These are phyloP conservation scores for Physella acuta DNA, from an alignment of 1,140 invertebrate genomes.

Conservation along the genomic window DNA sequence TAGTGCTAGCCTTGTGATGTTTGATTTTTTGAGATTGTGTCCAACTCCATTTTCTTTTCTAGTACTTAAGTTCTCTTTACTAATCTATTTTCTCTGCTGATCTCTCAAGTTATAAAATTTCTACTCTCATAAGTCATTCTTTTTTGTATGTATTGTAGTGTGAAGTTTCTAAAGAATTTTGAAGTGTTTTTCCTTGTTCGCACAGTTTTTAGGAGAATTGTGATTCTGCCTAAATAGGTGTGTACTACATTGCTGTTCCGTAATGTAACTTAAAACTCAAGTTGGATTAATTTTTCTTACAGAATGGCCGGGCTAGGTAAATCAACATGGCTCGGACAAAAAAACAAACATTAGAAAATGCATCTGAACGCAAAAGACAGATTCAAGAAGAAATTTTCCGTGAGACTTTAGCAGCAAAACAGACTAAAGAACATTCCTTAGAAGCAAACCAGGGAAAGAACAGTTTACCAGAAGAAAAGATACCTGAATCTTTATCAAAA, in stretches of 20 bases:
- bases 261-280: not conserved
- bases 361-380: conserved; percentile 17
- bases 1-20: no score
- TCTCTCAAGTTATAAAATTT: no score
- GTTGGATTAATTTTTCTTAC: conserved; percentile 6
- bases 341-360: conserved; percentile 23
- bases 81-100: no score
- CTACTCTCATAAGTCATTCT: not conserved
- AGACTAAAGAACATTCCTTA: conserved; percentile 2
- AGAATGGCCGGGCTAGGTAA: conserved; percentile 8
- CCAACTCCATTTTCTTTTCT: no score
- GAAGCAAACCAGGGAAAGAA: no score
- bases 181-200: no score
- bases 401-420: conserved; percentile 15
- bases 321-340: conserved; percentile 27
- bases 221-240: not conserved
- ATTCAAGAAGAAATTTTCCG: conserved; percentile 24
- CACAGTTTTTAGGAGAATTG: not conserved
- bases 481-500: no score
- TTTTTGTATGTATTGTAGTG: not conserved
- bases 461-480: no score
- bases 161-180: no score
- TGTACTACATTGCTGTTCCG: no score
- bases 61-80: no score
- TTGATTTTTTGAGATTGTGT: no score